Conservation (phyloP, 2,888 invertebrate species). For the Cantharis rufa region DNA sequence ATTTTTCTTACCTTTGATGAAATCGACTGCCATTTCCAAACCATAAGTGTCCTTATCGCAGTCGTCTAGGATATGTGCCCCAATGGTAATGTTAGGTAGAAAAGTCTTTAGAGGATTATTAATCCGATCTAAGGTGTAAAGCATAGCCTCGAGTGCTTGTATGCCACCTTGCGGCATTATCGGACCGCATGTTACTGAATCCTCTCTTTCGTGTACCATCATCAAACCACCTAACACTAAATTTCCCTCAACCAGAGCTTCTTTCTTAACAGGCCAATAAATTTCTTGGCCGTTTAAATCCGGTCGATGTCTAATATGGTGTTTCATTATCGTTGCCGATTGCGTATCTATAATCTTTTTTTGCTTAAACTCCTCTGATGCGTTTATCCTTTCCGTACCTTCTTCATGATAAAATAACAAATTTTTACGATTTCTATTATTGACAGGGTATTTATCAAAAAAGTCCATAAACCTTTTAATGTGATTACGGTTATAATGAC, state of each 20-base stretch:
- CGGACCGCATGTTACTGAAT: slow-evolving; percentile 85
- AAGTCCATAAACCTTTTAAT: neutral
- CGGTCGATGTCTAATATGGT: slow-evolving; percentile 25
- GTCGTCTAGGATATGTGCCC: slow-evolving; percentile 89
- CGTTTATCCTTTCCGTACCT: slow-evolving; percentile 2
- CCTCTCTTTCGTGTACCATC: slow-evolving; percentile 94
- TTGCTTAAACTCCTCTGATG: slow-evolving; percentile 6
- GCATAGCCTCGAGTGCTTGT: slow-evolving; percentile 89
- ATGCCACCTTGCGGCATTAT: slow-evolving; percentile 93
- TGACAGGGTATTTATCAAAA: neutral
- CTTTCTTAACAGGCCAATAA: slow-evolving; percentile 82
- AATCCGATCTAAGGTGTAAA: slow-evolving; percentile 84
- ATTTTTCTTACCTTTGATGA: slow-evolving; percentile 83
- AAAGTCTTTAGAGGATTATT: slow-evolving; percentile 68
- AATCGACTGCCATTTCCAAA: slow-evolving; percentile 93
- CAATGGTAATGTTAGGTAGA: slow-evolving; percentile 78
- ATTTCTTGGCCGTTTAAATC: slow-evolving; percentile 38
- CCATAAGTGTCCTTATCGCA: slow-evolving; percentile 97
- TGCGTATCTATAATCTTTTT: slow-evolving; percentile 16
- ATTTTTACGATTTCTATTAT: slow-evolving; percentile 9
- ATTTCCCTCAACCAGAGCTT: slow-evolving; percentile 86
- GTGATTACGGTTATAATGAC: neutral
- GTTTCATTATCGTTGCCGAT: slow-evolving; percentile 1
- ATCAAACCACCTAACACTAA: slow-evolving; percentile 88
- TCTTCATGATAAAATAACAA: slow-evolving; percentile 16